Evolutionary conservation across 2,797 vertebrate genomes (phyloP).

Genomic region (Xenops minutus): DNA sequence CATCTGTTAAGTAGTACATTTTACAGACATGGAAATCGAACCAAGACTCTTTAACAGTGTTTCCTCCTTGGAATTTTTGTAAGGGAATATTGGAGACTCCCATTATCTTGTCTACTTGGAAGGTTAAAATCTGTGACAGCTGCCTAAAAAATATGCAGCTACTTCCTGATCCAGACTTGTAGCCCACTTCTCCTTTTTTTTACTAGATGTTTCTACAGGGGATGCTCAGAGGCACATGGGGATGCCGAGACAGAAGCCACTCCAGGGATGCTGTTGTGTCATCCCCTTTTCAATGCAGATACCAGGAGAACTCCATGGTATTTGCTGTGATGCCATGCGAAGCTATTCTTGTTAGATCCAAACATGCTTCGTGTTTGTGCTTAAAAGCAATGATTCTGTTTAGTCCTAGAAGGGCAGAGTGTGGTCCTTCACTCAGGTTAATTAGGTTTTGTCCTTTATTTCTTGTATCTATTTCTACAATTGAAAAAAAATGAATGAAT

Average conservation of each 20-base stretch:
- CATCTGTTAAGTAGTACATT: background rate
- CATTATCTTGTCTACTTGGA: background rate
- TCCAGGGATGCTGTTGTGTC: background rate
- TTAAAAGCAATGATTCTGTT: background rate
- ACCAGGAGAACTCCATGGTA: background rate
- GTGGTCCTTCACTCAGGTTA: background rate
- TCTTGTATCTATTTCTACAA: background rate
- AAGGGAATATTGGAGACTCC: background rate
- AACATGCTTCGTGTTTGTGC: background rate
- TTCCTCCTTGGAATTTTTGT: background rate
- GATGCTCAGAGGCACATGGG: background rate
- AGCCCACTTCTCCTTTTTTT: background rate
- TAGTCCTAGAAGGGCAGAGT: background rate
- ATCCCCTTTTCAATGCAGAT: fast-evolving
- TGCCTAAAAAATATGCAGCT: background rate
- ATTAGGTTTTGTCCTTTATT: background rate
- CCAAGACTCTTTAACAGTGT: background rate
- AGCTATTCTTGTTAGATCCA: background rate
- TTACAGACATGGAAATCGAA: background rate
- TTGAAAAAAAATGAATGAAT: background rate
- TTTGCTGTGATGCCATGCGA: background rate
- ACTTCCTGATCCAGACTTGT: background rate
- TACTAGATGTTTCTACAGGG: background rate
- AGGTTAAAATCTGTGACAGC: background rate
- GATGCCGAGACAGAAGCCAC: background rate